Conservation (phyloP, 2,113 vertebrate genomes). For the Lutjanus erythropterus region DNA sequence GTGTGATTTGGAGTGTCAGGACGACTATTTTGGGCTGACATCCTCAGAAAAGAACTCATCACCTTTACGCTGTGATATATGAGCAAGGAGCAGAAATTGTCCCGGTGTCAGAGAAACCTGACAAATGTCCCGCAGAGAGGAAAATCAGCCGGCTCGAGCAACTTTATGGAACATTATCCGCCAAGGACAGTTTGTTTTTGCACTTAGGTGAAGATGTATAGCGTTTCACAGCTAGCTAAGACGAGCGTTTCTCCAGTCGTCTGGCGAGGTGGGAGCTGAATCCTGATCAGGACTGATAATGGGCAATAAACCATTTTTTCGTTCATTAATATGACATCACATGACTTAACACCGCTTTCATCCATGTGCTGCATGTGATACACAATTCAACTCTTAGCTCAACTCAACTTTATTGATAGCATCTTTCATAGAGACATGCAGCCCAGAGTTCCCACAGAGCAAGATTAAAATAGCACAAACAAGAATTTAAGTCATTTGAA, state of each 20-base stretch:
- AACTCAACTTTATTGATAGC: no score
- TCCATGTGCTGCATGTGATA: neutral
- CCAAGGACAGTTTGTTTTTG: slow-evolving; percentile 71
- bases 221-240: slow-evolving; percentile 5
- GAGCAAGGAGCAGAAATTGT: slow-evolving; percentile 51
- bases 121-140: slow-evolving; percentile 50
- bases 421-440: no score
- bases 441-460: no score
- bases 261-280: slow-evolving; percentile 2
- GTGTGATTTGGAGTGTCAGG: slow-evolving; percentile 56
- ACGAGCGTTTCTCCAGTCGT: slow-evolving; percentile 1
- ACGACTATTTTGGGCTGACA: slow-evolving; percentile 41
- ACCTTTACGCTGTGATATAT: slow-evolving; percentile 40
- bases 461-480: no score
- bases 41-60: slow-evolving; percentile 48
- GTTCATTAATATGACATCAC: slow-evolving; percentile 20
- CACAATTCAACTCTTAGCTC: no score
- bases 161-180: slow-evolving; percentile 66
- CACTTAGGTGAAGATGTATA: slow-evolving; percentile 46
- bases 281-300: slow-evolving; percentile 53
- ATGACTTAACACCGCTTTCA: neutral
- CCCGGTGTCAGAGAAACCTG: slow-evolving; percentile 53
- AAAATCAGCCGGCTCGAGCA: slow-evolving; percentile 47
- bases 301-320: slow-evolving; percentile 2
- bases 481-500: no score